Base-by-base conservation (phyloP, 1,140 invertebrate genomes). In the Acromyrmex charruanus region DNA sequence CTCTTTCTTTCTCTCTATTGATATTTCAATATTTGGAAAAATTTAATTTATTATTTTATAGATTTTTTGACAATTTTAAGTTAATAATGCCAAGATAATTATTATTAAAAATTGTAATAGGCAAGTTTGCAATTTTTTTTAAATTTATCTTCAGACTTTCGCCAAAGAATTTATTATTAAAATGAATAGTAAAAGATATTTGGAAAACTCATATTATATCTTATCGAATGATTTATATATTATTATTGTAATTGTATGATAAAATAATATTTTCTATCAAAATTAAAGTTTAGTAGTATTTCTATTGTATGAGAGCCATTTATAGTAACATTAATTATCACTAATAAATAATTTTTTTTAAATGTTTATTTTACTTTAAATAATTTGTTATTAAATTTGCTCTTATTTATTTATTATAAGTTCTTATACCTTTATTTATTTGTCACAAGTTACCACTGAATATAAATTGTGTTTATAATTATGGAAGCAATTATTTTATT, bases 401-500 rank as follows among this genome's bases (percentile, higher is more conserved):
- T 77, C 49, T 44, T 12, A 28, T 65, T 77, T 18, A 28, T 55
- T 35, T 31, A 18, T 55, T 16, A n/a, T 16, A 35, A 68, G 7
- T 39, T 28, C 18, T 3, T 3, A 25, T 14, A 31, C 0, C 14
- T 77, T 44, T 12, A 44, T 65, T 79, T 18, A 14, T 58, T 75
- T 35, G 0, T 35, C 53, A 25, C 10, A 51, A 39, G 9, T 69
- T 25, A 35, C 0, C 28, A 35, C 7, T 35, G 3, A 35, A 55
- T 12, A 31, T n/a, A 55, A 68, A 25, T 39, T 55, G 9, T 12
- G 18, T 35, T 69, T 18, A 18, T 9, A 68, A 80, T 68, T 69
- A 58, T 69, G 31, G 4, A 2, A 68, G 28, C 14, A 16, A 39
- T 39, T 68, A 68, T 80, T 68, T 39, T 25, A 53, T 59, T 80